phyloP scores from a whole-genome alignment of 2,797 vertebrate genomes.

The Alosa sapidissima region DNA sequence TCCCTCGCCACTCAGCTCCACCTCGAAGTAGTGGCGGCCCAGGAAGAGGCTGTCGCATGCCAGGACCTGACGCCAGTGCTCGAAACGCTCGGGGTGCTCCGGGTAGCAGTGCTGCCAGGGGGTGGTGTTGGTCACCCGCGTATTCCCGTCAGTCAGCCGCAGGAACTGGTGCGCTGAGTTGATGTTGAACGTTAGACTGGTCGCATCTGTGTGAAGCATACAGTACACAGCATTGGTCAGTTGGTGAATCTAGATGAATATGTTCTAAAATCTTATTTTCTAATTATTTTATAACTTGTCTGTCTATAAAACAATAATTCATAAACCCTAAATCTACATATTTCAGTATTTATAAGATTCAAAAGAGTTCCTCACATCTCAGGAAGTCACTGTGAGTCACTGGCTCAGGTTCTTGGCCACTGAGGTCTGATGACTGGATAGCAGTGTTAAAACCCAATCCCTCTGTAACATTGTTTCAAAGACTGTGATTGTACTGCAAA shows the following conservation, averaged over 20 bases:
- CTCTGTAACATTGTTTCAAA: neutral
- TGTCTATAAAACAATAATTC: neutral
- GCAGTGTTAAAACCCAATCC: neutral
- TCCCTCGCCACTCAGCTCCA: slow-evolving; percentile 66
- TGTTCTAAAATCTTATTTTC: neutral
- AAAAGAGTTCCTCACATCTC: neutral
- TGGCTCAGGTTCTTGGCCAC: neutral
- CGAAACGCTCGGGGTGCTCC: slow-evolving; percentile 65
- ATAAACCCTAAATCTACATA: neutral
- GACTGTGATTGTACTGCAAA: neutral
- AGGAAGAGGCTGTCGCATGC: slow-evolving; percentile 73
- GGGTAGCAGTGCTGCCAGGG: slow-evolving; percentile 77
- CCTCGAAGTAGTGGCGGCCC: slow-evolving; percentile 69
- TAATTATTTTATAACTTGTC: no score
- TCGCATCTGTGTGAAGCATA: neutral
- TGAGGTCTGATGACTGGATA: neutral
- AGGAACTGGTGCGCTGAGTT: slow-evolving; percentile 64
- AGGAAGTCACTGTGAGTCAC: neutral
- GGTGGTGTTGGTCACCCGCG: slow-evolving; percentile 70
- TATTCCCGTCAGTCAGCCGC: slow-evolving; percentile 67
- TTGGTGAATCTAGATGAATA: neutral
- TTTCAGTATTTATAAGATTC: neutral
- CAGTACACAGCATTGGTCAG: neutral
- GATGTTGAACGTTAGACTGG: neutral
- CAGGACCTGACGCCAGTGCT: slow-evolving; percentile 71